Evolutionary conservation across 2,113 vertebrate species (phyloP), one percentile per base, ranked within the genome.

Genomic region (Leuciscus idus): DNA sequence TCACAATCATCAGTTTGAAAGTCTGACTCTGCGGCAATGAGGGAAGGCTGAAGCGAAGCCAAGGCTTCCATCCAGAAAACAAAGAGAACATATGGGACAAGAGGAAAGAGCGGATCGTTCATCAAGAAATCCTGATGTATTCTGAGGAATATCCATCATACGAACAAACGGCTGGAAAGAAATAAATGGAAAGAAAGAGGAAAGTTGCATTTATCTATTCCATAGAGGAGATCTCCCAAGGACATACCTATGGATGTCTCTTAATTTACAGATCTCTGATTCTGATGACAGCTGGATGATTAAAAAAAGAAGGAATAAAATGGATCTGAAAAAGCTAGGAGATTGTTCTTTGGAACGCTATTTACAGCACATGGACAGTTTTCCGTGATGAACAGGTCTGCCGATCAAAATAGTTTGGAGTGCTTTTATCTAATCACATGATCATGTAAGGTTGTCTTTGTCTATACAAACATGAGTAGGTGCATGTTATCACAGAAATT

Each of bases 61-160:
- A 85, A 77, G 17, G 76, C 19, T 52, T 77, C 17, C 52, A 52
- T 57, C 36, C 39, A 15, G 12, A 77, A 88, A 89, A 89, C 88
- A 87, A 86, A 87, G 74, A 55, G 70, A 87, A 61, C 85, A 89
- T 89, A 89, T 89, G 82, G 88, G 82, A 87, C 48, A 26, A 80
- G 70, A 55, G 48, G 76, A 85, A 80, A 89, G 61, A 81, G 72
- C 0, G 11, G 50, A 83, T 84, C 43, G 76, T 89, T 84, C 75
- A 84, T 87, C 88, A 89, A 81, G 57, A 62, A 77, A 86, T 89
- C 85, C 82, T 87, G 77, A 82, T 89, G 68, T 72, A 87, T 89
- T 83, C 79, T 82, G 78, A 62, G 75, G 26, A 87, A 75, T 87
- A 89, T 87, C 82, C 76, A 87, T 87, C 61, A 81, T 48, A 81